A percentile compares a stretch with the other conserved stretches of the same genome.
Evolutionary conservation across 2,888 invertebrate genomes (phyloP).

Genomic region (Tyria jacobaeae): DNA sequence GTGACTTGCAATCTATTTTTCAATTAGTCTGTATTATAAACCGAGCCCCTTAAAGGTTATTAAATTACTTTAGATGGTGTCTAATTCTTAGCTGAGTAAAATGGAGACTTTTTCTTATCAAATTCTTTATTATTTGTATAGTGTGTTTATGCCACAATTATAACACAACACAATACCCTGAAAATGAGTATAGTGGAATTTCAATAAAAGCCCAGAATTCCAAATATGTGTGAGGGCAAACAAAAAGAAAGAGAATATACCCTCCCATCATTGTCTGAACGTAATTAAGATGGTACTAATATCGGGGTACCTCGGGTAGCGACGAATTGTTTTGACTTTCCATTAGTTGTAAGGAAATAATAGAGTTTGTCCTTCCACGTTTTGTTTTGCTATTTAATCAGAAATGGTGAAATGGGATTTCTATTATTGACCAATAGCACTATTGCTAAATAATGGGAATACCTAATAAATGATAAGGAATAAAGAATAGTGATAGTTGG

Average conservation of each 20-base stretch:
- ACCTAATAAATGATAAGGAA: no score
- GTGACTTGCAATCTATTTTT: not conserved
- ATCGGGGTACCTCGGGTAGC: not conserved
- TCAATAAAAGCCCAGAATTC: slow-evolving; percentile 7
- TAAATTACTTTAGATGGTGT: not conserved
- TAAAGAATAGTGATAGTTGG: no score
- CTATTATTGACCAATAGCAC: no score
- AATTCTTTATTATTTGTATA: not conserved
- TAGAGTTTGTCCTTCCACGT: not conserved
- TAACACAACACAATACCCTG: not conserved
- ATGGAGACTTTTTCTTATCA: no score
- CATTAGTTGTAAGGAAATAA: slow-evolving; percentile 13
- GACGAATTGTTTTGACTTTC: slow-evolving; percentile 10
- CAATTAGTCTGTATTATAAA: not conserved
- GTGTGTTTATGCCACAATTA: not conserved
- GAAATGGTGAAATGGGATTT: not conserved
- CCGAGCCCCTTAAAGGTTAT: not conserved
- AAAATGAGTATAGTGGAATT: not conserved
- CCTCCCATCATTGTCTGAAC: slow-evolving; percentile 8
- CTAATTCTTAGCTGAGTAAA: not conserved
- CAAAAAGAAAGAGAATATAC: slow-evolving; percentile 2
- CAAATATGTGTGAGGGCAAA: slow-evolving; percentile 12
- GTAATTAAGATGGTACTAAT: slow-evolving; percentile 9
- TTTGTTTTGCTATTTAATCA: not conserved
- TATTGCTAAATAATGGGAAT: not conserved